Evolutionary conservation across 2,797 vertebrate genomes (phyloP), one percentile per base, ranked within the genome.

Genomic region (Pelodytes ibericus): DNA sequence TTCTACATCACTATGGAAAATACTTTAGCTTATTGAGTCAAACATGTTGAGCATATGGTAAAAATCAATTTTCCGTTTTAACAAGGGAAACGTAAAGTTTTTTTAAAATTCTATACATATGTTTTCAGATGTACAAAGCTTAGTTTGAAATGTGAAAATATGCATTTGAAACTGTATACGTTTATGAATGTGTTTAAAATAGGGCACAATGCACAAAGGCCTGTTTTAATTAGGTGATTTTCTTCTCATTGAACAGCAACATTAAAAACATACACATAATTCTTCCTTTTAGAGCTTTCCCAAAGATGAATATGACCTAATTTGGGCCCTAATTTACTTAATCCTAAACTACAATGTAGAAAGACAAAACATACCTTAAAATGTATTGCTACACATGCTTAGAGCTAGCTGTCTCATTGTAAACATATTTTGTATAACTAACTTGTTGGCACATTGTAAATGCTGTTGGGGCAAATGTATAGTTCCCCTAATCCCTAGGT

Each of bases 271-370:
- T 82, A 87, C 20, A 64, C 5, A 56, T 3, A 36, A 10, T 22
- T 56, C 30, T n/a, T 31, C 56, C 51, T 20, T 56, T 85, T 85
- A 91, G 82, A 83, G 84, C 81, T 83, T 88, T 82, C 80, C 82
- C 84, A 29, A 51, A 51, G 41, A 27, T 49, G 6, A 51, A 36
- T 25, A 41, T 36, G 27, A 44, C 41, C 18, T 44, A 2, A 44
- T 44, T 44, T 44, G 10, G 18, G 33, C 5, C 41, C 9, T 44
- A 16, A 13, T n/a, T n/a, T n/a, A n/a, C n/a, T n/a, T n/a, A 44
- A 44, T 13, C 41, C 41, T 44, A 2, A 16, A 36, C 33, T 11
- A 36, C 11, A 11, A 36, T 5, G 33, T 6, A 36, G 3, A 44
- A 44, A 44, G 1, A 13, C 7, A 44, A 15, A 10, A 44, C 8